phyloP scores from a whole-genome alignment of 2,113 vertebrate genomes.

The Actenoides lindsayi region DNA sequence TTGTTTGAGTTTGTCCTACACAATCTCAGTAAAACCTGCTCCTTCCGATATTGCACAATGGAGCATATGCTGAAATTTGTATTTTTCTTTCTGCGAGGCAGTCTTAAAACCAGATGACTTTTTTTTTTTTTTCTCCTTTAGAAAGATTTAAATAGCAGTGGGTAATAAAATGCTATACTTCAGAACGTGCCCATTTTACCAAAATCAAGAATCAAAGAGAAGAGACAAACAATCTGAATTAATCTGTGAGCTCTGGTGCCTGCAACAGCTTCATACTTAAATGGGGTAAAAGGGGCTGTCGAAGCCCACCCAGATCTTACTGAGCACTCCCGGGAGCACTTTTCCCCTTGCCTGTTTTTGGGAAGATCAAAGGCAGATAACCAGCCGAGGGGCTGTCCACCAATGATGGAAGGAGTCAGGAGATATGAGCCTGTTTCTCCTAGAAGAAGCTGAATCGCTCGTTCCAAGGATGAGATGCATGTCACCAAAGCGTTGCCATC shows the following conservation, averaged over 20 bases:
- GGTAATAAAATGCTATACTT: background rate
- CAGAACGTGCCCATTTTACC: background rate
- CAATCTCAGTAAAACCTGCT: background rate
- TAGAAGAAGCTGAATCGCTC: background rate
- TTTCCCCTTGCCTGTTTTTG: background rate
- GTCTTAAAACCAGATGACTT: background rate
- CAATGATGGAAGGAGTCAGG: too few species aligned
- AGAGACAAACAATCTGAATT: background rate
- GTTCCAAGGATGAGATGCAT: background rate
- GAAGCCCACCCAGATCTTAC: background rate
- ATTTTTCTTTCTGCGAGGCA: background rate
- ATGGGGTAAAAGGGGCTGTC: background rate
- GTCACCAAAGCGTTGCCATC: background rate
- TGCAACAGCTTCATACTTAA: background rate
- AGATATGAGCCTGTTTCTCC: rapidly evolving
- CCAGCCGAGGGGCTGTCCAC: rapidly evolving
- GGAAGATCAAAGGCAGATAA: background rate
- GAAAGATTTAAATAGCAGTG: background rate
- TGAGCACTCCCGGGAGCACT: rapidly evolving
- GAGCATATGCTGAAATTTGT: background rate
- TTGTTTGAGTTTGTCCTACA: background rate
- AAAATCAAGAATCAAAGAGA: background rate
- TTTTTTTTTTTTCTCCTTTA: background rate
- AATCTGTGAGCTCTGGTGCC: background rate
- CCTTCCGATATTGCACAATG: background rate